Percentiles rank a stretch among this genome's conserved stretches.
These are phyloP conservation scores for Baronia brevicornis DNA, from an alignment of 2,888 invertebrate species.

Conservation along the genomic window DNA sequence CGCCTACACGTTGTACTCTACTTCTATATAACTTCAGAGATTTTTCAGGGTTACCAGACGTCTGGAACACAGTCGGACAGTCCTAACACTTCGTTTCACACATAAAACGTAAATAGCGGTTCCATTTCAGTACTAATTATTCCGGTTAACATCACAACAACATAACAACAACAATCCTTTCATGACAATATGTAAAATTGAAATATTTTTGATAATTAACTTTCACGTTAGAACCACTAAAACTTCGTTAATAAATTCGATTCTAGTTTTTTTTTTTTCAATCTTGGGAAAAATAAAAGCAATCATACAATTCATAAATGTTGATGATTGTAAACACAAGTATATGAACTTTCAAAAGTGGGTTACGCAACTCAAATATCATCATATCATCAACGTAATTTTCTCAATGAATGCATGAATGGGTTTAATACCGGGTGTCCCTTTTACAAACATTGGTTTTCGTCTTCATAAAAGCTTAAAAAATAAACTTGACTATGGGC, in stretches of 20 bases:
- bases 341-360: too few species aligned
- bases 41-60: slow-evolving; percentile 9
- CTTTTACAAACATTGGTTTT: slow-evolving; percentile 46
- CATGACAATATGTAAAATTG: too few species aligned
- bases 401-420: slow-evolving; percentile 38
- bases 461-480: slow-evolving; percentile 55
- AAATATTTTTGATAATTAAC: too few species aligned
- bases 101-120: background rate
- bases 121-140: background rate
- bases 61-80: too few species aligned
- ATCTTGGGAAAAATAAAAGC: too few species aligned
- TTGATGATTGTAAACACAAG: too few species aligned
- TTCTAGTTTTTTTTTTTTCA: too few species aligned
- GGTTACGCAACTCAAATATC: slow-evolving; percentile 1
- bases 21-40: slow-evolving; percentile 13
- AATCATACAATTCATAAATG: too few species aligned
- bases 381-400: slow-evolving; percentile 10
- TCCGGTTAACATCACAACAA: background rate
- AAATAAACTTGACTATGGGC: slow-evolving; percentile 48
- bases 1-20: slow-evolving; percentile 47
- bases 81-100: background rate
- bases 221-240: too few species aligned
- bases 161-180: background rate
- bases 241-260: too few species aligned
- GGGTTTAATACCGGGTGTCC: slow-evolving; percentile 38